A percentile compares a stretch with the other conserved stretches of the same genome.
phyloP scores from a whole-genome alignment of 2,797 vertebrate genomes.

The Morelia viridis region DNA sequence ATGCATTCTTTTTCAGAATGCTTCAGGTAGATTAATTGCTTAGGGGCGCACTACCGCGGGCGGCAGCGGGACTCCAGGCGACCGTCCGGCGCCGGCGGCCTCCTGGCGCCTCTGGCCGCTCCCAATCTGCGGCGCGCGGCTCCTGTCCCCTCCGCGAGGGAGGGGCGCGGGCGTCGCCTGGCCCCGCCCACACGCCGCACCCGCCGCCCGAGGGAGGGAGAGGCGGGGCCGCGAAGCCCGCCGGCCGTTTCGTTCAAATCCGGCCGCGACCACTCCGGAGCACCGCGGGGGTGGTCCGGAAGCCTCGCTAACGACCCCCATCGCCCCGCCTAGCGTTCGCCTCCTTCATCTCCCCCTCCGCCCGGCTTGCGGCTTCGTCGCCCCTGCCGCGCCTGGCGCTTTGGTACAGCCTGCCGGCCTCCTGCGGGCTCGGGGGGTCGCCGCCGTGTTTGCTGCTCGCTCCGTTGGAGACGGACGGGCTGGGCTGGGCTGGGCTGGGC shows the following conservation, averaged over 20 bases:
- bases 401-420: not conserved
- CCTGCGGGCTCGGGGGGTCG: not conserved
- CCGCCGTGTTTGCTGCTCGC: not conserved
- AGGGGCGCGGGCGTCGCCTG: conserved; percentile 14
- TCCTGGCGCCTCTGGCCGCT: not conserved
- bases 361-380: rapidly evolving
- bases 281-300: not conserved
- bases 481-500: not conserved
- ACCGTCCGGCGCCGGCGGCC: not conserved
- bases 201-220: not conserved
- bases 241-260: conserved; percentile 38
- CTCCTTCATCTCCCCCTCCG: too few species aligned
- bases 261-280: conserved; percentile 25
- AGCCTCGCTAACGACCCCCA: too few species aligned
- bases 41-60: rapidly evolving
- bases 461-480: not conserved
- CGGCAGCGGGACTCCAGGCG: not conserved
- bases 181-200: conserved; percentile 24
- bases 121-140: not conserved
- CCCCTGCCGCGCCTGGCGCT: rapidly evolving
- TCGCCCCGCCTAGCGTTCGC: not conserved
- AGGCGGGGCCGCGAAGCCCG: not conserved
- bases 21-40: too few species aligned
- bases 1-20: too few species aligned
- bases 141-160: not conserved